Evolutionary conservation across 2,888 invertebrate species (phyloP).

Genomic region (Dynastes hyllus): DNA sequence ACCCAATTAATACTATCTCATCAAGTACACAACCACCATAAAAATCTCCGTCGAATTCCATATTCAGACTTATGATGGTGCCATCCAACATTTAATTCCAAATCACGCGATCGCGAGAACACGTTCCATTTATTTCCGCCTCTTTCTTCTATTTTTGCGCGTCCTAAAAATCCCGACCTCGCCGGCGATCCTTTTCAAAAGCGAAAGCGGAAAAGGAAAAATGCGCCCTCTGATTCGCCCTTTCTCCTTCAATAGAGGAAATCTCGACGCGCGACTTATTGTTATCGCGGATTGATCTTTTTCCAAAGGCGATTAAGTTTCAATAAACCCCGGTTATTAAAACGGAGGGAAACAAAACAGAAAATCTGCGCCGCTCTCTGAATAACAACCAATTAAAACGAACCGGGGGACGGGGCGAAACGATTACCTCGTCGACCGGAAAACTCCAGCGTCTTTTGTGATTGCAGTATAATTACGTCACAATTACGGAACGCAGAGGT

Average conservation of each 20-base stretch:
- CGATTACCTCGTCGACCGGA: background rate
- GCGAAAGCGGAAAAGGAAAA: background rate
- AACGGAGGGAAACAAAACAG: background rate
- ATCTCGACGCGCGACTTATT: background rate
- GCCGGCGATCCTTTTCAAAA: no score
- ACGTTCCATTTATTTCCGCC: no score
- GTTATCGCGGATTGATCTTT: constrained; percentile 13
- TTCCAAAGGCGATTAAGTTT: background rate
- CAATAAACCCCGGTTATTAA: constrained; percentile 3
- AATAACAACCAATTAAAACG: background rate
- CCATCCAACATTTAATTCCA: no score
- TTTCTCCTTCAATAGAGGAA: constrained; percentile 12
- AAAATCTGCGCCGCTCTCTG: background rate
- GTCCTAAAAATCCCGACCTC: no score
- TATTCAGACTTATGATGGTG: no score
- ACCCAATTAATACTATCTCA: no score
- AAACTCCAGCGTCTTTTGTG: background rate
- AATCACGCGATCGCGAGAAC: no score
- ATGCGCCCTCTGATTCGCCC: background rate
- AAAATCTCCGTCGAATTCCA: no score
- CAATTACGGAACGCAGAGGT: constrained; percentile 1
- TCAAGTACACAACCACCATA: no score
- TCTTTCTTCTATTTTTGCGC: no score
- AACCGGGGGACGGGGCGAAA: background rate
- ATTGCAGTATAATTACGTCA: constrained; percentile 20